Evolutionary conservation across 2,797 vertebrate genomes (phyloP).

Genomic region (Acanthurus lineatus): DNA sequence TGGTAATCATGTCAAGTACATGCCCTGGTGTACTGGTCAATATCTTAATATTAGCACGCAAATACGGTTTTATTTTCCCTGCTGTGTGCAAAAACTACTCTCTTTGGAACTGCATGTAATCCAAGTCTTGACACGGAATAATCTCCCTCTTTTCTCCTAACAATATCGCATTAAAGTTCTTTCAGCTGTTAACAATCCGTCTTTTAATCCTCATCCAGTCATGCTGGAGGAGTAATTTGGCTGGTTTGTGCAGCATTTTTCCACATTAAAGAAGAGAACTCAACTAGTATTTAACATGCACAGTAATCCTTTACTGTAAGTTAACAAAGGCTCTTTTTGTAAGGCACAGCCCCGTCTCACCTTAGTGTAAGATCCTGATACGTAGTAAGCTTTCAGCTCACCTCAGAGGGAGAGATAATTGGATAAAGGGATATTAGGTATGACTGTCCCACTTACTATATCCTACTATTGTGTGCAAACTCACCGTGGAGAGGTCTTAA

Average conservation of each 20-base stretch:
- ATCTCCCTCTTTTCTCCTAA: constrained; percentile 8
- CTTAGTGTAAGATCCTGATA: constrained; percentile 18
- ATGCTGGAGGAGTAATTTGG: constrained; percentile 6
- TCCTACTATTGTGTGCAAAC: constrained; percentile 38
- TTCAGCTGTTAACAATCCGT: constrained; percentile 26
- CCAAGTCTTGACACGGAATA: constrained; percentile 11
- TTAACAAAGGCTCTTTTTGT: constrained; percentile 19
- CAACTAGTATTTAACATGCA: not conserved
- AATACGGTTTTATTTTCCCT: not conserved
- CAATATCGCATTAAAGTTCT: constrained; percentile 13
- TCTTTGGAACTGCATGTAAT: constrained; percentile 25
- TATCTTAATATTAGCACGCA: not conserved
- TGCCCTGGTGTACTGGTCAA: constrained; percentile 8
- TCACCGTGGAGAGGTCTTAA: constrained; percentile 24
- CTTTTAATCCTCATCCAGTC: constrained; percentile 34
- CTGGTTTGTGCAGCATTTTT: constrained; percentile 15
- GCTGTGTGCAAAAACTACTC: not conserved
- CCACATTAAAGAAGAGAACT: not conserved
- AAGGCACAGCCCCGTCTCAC: not conserved
- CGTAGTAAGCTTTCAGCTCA: constrained; percentile 19
- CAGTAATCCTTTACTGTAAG: constrained; percentile 6
- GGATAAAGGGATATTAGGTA: constrained; percentile 42
- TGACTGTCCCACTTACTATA: constrained; percentile 33
- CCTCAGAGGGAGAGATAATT: constrained; percentile 41
- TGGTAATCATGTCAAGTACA: constrained; percentile 19